Percentiles rank a stretch among this genome's conserved stretches.
Conservation (phyloP, 2,888 invertebrate species). For the Leptopilina syphax region DNA sequence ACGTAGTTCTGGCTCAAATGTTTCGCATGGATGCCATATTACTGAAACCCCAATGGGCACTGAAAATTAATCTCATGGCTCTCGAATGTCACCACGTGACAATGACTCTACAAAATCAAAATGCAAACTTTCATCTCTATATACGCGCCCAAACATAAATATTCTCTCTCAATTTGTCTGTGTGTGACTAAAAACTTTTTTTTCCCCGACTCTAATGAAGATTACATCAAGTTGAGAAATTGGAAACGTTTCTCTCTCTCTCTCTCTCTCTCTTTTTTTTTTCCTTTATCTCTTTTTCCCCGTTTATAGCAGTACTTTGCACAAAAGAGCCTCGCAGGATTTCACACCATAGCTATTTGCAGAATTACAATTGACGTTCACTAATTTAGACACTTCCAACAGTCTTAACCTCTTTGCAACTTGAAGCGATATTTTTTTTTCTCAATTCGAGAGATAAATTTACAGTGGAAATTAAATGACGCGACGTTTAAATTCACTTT, state of each 20-base stretch:
- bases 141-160: background rate
- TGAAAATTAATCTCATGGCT: slow-evolving; percentile 63
- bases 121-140: background rate
- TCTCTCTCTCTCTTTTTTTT: background rate
- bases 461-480: background rate
- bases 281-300: background rate
- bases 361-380: slow-evolving; percentile 18
- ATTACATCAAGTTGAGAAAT: background rate
- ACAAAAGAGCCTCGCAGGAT: slow-evolving; percentile 26
- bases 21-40: slow-evolving; percentile 64
- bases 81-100: slow-evolving; percentile 58
- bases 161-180: too few relatives aligned
- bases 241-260: background rate
- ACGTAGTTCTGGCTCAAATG: slow-evolving; percentile 68
- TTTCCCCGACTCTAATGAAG: background rate
- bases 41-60: slow-evolving; percentile 61
- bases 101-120: slow-evolving; percentile 42
- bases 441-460: background rate
- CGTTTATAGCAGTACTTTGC: background rate
- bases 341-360: slow-evolving; percentile 18
- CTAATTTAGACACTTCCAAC: background rate
- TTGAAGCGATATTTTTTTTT: background rate
- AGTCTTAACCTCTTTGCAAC: slow-evolving; percentile 1
- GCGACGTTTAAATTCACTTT: background rate
- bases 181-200: background rate